phyloP scores from a whole-genome alignment of 2,113 vertebrate genomes.

The Neogale vison region DNA sequence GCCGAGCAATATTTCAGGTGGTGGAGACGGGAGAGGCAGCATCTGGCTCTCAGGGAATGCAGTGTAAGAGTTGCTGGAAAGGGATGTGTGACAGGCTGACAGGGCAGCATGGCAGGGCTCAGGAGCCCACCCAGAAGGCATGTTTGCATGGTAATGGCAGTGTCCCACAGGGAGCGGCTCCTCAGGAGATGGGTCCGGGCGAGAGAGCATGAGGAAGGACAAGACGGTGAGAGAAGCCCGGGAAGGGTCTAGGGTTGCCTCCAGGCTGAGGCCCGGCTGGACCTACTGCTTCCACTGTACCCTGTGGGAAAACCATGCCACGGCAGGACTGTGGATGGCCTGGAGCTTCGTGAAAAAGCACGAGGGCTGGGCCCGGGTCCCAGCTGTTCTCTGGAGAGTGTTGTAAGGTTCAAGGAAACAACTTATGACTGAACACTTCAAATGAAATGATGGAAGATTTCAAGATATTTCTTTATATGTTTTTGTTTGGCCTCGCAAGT shows the following conservation, averaged over 20 bases:
- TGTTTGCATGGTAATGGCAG: neutral
- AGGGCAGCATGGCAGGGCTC: fast-evolving
- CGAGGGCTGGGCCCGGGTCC: neutral
- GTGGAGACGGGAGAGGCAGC: neutral
- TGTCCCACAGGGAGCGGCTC: neutral
- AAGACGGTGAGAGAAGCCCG: neutral
- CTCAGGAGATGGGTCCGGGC: neutral
- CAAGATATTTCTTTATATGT: neutral
- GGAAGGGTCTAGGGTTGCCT: neutral
- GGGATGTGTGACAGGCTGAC: neutral
- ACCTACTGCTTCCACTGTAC: neutral
- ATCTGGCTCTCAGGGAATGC: neutral
- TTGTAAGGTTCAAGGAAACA: neutral
- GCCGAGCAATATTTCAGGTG: neutral
- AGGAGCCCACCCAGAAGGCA: neutral
- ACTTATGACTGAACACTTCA: neutral
- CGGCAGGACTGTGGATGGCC: neutral
- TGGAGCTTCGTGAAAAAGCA: neutral
- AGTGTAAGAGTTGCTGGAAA: neutral
- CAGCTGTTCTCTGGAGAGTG: neutral
- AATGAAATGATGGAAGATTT: neutral
- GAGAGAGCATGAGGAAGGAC: neutral
- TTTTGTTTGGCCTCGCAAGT: neutral
- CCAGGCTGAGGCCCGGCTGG: neutral
- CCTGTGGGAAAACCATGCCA: too few species aligned